Evolutionary conservation across 2,113 vertebrate genomes (phyloP), one percentile per base, ranked within the genome.

Genomic region (Phaetusa simplex): DNA sequence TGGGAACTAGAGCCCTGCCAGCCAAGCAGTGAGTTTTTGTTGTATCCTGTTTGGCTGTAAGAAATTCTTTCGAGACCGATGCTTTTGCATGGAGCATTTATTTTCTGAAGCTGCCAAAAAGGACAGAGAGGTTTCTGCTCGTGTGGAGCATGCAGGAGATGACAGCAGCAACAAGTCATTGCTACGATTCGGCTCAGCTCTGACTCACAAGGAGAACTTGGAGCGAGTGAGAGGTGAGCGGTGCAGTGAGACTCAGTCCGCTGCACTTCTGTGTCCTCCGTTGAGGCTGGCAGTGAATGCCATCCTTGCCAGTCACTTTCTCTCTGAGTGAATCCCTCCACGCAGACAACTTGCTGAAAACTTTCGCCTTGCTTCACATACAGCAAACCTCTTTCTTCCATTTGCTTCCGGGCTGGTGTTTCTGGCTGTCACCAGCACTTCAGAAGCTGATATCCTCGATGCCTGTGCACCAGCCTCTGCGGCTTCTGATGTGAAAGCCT

Each of bases 1-100:
- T 97, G 96, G 71, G 95, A 97, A 96, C 92, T 14, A 87, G 62
- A 76, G 71, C 55, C 52, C 66, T 94, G 81, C 56, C 74, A 94
- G 71, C 36, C 78, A 86, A 90, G 71, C 27, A 80, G 12, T 20
- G 34, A 66, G 36, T 42, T 95, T 95, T 82, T 90, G 19, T 71
- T 95, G 49, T 73, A 90, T 92, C 66, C 74, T 91, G 27, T 93
- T 90, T 88, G 58, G 70, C 94, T 95, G 58, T 16, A n/a, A 90
- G 80, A 82, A 88, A 82, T 90, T 82, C 70, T 91, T 88, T 52
- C 45, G 58, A 85, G 66, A 79, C 56, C 3, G 0, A n/a, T 73
- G 78, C 32, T 96, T 96, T 94, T 93, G 74, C 58, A 73, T 66
- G 61, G 34, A 90, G 62, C 36, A 38, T 85, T 95, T 91, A 21